These are phyloP conservation scores for Sesia bembeciformis DNA, from an alignment of 2,888 invertebrate genomes.

Conservation along the genomic window DNA sequence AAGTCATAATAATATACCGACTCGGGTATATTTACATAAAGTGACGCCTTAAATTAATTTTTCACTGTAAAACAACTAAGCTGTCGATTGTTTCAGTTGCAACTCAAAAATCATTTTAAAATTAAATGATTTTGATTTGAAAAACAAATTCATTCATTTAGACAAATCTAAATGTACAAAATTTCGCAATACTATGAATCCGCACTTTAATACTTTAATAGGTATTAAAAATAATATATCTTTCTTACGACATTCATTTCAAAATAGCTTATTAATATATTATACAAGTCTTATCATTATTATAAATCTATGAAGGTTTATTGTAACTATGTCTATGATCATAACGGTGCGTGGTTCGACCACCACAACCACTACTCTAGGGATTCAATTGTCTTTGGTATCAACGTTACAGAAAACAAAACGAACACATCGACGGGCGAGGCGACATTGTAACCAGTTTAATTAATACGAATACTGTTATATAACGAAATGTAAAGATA, in stretches of 20 bases:
- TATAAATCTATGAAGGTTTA: constrained; percentile 51
- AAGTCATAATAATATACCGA: constrained; percentile 41
- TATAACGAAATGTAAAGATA: constrained; percentile 47
- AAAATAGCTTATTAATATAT: constrained; percentile 43
- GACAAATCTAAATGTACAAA: neutral
- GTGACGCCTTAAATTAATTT: constrained; percentile 47
- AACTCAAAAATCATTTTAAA: constrained; percentile 14
- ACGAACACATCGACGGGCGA: constrained; percentile 35
- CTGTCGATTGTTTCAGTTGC: constrained; percentile 33
- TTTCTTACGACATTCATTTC: constrained; percentile 40
- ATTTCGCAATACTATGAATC: neutral
- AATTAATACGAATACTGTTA: constrained; percentile 53
- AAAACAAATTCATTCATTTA: constrained; percentile 6
- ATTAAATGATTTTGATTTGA: constrained; percentile 18
- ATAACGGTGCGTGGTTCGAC: constrained; percentile 24
- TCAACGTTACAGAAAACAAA: constrained; percentile 63
- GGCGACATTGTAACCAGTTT: constrained; percentile 34
- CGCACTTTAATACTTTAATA: constrained; percentile 51
- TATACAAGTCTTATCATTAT: constrained; percentile 56
- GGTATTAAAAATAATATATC: constrained; percentile 64
- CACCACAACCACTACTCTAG: constrained; percentile 43
- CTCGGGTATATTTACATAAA: constrained; percentile 50
- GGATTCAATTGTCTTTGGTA: constrained; percentile 73
- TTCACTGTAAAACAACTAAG: constrained; percentile 53
- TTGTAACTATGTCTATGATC: constrained; percentile 41